Evolutionary conservation across 1,140 invertebrate genomes (phyloP).

Genomic region (Phymorhynchus buccinoides): DNA sequence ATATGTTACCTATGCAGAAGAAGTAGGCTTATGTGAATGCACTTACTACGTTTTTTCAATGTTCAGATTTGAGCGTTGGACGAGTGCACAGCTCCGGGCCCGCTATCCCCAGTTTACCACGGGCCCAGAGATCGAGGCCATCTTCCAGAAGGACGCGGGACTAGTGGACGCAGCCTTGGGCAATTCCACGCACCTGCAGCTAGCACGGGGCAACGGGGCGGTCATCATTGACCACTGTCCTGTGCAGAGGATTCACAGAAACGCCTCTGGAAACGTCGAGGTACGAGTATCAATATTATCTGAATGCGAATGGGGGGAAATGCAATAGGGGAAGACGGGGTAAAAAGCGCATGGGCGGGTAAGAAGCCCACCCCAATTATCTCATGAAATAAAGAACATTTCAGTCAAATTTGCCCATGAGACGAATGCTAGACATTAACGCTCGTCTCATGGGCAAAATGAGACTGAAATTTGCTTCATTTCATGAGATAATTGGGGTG

Average conservation of each 20-base stretch:
- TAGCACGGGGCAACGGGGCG: conserved; percentile 65
- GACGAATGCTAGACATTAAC: no score
- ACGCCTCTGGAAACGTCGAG: conserved; percentile 48
- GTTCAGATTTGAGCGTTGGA: conserved; percentile 58
- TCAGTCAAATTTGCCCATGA: no score
- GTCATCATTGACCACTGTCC: conserved; percentile 63
- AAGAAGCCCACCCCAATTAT: no score
- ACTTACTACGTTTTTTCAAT: neutral
- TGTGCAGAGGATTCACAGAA: conserved; percentile 55
- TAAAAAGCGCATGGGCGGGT: no score
- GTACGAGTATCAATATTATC: conserved; percentile 41
- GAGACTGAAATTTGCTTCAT: no score
- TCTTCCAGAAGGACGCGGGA: conserved; percentile 65
- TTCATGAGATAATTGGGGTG: no score
- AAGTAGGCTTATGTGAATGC: no score
- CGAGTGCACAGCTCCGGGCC: conserved; percentile 45
- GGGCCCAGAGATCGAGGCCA: conserved; percentile 51
- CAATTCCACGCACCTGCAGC: conserved; percentile 67
- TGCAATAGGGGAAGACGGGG: no score
- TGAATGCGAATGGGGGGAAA: no score
- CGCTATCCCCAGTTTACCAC: conserved; percentile 66
- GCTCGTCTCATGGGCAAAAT: no score
- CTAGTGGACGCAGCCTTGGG: conserved; percentile 67
- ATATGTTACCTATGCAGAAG: no score
- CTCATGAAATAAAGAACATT: no score